These are phyloP conservation scores for Acanthochromis polyacanthus DNA, from an alignment of 2,113 vertebrate genomes.

Conservation along the genomic window DNA sequence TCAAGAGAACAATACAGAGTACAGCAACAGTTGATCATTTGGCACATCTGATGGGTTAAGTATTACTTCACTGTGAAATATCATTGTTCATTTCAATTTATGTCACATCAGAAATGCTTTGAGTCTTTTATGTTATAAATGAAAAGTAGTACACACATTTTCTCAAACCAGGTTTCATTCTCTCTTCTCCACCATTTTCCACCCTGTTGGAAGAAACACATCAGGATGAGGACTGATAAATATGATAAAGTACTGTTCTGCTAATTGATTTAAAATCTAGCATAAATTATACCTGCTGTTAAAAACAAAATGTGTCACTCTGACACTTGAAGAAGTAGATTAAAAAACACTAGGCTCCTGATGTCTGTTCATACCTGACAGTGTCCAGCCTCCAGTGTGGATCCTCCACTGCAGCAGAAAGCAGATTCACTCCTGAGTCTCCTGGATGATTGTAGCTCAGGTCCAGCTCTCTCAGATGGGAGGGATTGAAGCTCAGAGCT, in stretches of 20 bases:
- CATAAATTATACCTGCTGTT: no score
- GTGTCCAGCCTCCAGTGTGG: conserved; percentile 26
- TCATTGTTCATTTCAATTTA: no score
- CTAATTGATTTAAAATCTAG: no score
- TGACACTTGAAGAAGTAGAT: not conserved
- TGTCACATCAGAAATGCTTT: no score
- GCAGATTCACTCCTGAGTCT: not conserved
- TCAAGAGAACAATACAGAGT: not conserved
- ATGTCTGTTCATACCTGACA: conserved; percentile 21
- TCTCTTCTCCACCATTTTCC: conserved; percentile 13
- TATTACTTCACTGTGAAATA: no score
- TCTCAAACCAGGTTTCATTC: not conserved
- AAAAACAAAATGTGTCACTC: not conserved
- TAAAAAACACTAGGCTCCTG: no score
- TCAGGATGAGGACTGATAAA: not conserved
- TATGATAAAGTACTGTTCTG: not conserved
- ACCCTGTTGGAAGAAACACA: conserved; percentile 15
- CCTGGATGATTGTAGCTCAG: conserved; percentile 20
- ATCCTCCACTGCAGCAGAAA: conserved; percentile 10
- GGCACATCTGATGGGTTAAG: conserved; percentile 1
- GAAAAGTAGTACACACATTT: conserved; percentile 6
- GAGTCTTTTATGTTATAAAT: no score
- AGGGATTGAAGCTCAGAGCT: conserved; percentile 30
- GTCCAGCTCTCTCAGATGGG: no score
- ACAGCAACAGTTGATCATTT: not conserved